These are phyloP conservation scores for Centropus unirufus DNA, from an alignment of 2,113 vertebrate species.

Conservation along the genomic window DNA sequence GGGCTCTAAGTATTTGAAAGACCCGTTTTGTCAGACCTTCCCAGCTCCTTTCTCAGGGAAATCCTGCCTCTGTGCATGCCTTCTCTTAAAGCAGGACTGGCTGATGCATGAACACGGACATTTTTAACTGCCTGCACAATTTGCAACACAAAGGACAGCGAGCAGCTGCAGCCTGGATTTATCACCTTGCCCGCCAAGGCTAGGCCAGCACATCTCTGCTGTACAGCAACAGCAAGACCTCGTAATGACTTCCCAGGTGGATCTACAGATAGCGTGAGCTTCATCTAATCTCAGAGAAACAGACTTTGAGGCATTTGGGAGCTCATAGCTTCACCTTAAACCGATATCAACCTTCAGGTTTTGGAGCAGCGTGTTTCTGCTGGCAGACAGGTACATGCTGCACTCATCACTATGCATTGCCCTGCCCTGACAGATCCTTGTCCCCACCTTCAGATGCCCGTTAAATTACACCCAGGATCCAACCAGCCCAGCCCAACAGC, in stretches of 20 bases:
- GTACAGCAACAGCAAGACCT: not conserved
- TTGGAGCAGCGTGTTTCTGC: not conserved
- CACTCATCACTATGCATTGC: not conserved
- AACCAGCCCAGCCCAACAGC: not conserved
- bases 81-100: not conserved
- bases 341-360: not conserved
- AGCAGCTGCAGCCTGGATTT: constrained; percentile 31
- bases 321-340: not conserved
- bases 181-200: not conserved
- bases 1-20: not conserved
- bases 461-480: not conserved
- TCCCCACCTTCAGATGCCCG: not conserved
- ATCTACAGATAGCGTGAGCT: not conserved
- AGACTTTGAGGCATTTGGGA: not conserved
- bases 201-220: not conserved
- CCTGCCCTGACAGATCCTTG: not conserved
- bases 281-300: not conserved
- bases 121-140: constrained; percentile 1
- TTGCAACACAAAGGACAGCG: not conserved
- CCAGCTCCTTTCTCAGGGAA: not conserved
- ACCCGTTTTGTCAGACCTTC: not conserved
- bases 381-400: not conserved
- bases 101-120: not conserved
- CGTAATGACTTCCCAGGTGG: not conserved
- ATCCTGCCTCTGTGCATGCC: not conserved